Evolutionary conservation across 2,888 invertebrate species (phyloP), one percentile per base, ranked within the genome.

Genomic region (Drosophila rubida): DNA sequence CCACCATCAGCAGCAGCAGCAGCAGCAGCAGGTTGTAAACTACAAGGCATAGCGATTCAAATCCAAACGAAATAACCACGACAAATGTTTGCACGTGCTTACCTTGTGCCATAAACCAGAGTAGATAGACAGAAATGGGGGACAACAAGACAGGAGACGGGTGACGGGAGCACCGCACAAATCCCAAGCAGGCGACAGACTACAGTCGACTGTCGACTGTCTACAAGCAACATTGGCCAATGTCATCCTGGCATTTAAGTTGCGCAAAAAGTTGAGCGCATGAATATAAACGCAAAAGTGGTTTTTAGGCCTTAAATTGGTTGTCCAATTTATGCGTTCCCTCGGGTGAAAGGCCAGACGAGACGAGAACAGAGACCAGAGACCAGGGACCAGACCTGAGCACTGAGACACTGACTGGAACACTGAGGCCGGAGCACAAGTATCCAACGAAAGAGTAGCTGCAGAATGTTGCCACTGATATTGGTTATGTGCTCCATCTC

Each of bases 251-350:
- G 77, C 82, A 54, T 79, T 81, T 79, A 79, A 82, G 80, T 64
- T 80, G 44, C 37, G 30, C 54, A 59, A 53, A 53, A 61, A 71
- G 67, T 67, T 67, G 65, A 73, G 83, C 78, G 62, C 67, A 69
- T 64, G 86, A 84, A 84, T 76, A 84, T 84, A 87, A 87, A 78
- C 78, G 78, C 66, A 73, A 87, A 87, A 82, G 80, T 82, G 85
- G 86, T 85, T 82, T 84, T 85, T 82, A 80, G 85, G 83, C 87
- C 86, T 80, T 78, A 85, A 87, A 85, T 87, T 82, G 87, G 78
- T 80, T 84, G 87, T 77, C 80, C 88, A 87, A 87, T 88, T 87
- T 88, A 88, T 87, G 70, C 72, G 64, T 49, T 70, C 75, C 81
- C 83, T 48, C 63, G 69, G 72, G 76, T 57, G 49, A 55, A 45